A percentile compares a stretch with the other conserved stretches of the same genome.
phyloP scores from a whole-genome alignment of 2,888 invertebrate genomes.

The Tipula lateralis region DNA sequence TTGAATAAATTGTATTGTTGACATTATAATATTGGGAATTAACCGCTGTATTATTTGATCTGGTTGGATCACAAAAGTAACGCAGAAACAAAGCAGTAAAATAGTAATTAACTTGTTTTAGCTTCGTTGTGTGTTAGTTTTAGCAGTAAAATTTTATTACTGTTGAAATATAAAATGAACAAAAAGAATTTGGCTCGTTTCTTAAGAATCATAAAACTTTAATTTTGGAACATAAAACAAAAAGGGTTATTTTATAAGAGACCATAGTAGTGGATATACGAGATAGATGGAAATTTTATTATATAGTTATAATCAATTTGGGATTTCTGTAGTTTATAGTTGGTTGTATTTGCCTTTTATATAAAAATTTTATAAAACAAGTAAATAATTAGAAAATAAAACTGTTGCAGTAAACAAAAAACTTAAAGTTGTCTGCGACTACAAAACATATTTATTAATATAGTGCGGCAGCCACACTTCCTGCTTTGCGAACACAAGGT shows the following conservation, averaged over 20 bases:
- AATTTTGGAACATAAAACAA: background rate
- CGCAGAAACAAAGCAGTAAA: background rate
- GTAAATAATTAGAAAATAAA: background rate
- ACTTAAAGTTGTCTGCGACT: too few relatives aligned
- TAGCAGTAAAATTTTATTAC: background rate
- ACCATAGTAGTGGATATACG: too few relatives aligned
- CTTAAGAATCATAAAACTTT: background rate
- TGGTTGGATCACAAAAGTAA: background rate
- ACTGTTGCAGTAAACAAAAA: too few relatives aligned
- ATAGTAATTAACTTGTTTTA: background rate
- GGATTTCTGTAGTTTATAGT: background rate
- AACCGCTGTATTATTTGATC: background rate
- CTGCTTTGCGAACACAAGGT: too few relatives aligned
- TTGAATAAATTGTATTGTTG: slow-evolving; percentile 1
- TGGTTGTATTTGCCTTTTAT: background rate
- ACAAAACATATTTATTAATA: too few relatives aligned
- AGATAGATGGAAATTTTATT: background rate
- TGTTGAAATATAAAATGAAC: background rate
- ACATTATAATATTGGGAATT: background rate
- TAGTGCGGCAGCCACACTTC: too few relatives aligned
- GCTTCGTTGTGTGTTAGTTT: background rate
- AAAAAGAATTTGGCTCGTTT: background rate
- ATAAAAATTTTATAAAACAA: background rate
- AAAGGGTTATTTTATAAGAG: background rate
- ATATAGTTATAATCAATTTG: background rate